Percentiles rank a stretch among this genome's conserved stretches.
These are phyloP conservation scores for Harpagoxenus sublaevis DNA, from an alignment of 2,888 invertebrate genomes.

Conservation along the genomic window DNA sequence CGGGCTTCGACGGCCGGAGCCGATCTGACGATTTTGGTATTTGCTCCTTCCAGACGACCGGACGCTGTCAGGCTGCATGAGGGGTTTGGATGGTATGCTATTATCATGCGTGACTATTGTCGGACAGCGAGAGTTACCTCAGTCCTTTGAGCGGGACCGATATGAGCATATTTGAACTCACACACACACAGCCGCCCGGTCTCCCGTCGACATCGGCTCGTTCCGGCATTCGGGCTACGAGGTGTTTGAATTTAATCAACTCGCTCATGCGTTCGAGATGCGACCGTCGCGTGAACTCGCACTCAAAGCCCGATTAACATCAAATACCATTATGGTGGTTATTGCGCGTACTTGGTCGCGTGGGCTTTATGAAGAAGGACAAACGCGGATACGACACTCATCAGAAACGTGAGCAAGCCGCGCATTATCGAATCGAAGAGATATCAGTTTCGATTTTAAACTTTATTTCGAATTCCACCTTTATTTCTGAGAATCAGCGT, in stretches of 20 bases:
- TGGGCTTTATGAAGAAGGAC: not conserved
- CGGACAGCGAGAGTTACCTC: conserved; percentile 77
- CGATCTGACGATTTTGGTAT: conserved; percentile 72
- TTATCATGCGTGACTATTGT: conserved; percentile 85
- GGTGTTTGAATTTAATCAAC: conserved; percentile 86
- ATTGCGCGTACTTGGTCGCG: conserved; percentile 34
- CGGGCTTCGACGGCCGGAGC: conserved; percentile 41
- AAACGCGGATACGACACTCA: not conserved
- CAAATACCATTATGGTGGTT: conserved; percentile 82
- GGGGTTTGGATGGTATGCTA: conserved; percentile 80
- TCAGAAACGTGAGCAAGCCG: not conserved
- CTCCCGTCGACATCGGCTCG: conserved; percentile 73
- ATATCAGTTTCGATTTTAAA: no score
- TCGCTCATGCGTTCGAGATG: conserved; percentile 82
- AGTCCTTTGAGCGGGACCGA: conserved; percentile 81
- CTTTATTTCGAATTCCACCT: not conserved
- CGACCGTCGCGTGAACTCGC: conserved; percentile 78
- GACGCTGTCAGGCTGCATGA: conserved; percentile 66
- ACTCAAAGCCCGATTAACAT: conserved; percentile 83
- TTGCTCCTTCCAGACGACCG: conserved; percentile 80
- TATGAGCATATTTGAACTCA: conserved; percentile 85
- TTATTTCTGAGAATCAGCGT: not conserved
- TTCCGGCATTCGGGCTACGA: conserved; percentile 83
- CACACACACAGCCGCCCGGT: conserved; percentile 71
- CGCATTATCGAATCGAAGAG: not conserved